Evolutionary conservation across 2,797 vertebrate genomes (phyloP).

Genomic region (Selene dorsalis): DNA sequence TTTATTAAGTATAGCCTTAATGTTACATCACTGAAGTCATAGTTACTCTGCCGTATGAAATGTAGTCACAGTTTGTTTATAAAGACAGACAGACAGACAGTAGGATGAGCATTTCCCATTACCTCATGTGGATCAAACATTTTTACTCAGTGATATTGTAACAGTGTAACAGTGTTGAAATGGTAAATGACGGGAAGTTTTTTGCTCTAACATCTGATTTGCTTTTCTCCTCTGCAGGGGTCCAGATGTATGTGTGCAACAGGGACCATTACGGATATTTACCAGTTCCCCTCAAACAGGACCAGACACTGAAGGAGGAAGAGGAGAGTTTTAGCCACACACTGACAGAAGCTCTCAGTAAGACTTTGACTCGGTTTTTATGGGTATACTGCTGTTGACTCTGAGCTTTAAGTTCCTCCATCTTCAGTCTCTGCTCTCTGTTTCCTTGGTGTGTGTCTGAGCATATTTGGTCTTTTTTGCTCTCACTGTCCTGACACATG

Average conservation of each 20-base stretch:
- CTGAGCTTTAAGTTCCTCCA: neutral
- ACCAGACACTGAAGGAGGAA: constrained; percentile 87
- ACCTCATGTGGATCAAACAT: neutral
- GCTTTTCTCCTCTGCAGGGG: constrained; percentile 72
- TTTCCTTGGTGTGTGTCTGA: constrained; percentile 26
- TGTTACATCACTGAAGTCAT: neutral
- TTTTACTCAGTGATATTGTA: neutral
- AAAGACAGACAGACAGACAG: neutral
- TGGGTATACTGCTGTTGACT: neutral
- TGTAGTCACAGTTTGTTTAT: neutral
- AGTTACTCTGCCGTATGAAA: neutral
- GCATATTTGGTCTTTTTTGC: constrained; percentile 34
- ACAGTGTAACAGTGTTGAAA: neutral
- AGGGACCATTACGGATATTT: constrained; percentile 88
- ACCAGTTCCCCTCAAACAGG: constrained; percentile 85
- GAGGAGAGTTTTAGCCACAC: constrained; percentile 86
- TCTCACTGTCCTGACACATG: constrained; percentile 69
- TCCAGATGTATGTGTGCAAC: constrained; percentile 92
- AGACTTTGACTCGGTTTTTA: constrained; percentile 55
- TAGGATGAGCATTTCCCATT: neutral
- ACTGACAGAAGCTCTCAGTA: constrained; percentile 87
- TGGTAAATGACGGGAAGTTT: neutral
- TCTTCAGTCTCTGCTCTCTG: constrained; percentile 1
- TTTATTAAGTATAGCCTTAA: no score
- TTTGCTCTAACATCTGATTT: constrained; percentile 9